Base-by-base conservation (phyloP, 1,140 invertebrate species). In the Portunus trituberculatus region DNA sequence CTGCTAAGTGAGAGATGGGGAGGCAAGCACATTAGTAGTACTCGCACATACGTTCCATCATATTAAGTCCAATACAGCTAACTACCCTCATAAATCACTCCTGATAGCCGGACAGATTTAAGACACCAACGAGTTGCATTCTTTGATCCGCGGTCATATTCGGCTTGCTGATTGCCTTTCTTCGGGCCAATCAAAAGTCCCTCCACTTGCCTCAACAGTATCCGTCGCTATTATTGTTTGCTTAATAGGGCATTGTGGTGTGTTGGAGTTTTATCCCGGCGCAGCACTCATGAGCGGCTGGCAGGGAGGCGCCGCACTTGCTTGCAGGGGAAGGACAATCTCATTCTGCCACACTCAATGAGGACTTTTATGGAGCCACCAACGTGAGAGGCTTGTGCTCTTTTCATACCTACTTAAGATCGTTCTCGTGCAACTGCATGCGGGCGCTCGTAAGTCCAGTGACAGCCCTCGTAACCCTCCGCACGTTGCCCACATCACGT, bases 391-490 rank as follows among this genome's bases (percentile, higher is more conserved):
- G n/a, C 67, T 76, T 59, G 46, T 31, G 12, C 46, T 91, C 25
- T 59, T 91, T 59, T 91, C 89, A 59, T n/a, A 52, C 10, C 6
- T 29, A 91, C 89, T 91, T 59, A 91, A 91, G 89, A 91, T n/a
- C 89, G 48, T 91, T 91, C 89, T 91, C 59, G 89, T 91, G 46
- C 8, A 59, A 32, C 16, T 59, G 48, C 89, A 91, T 91, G 48
- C 31, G 89, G 48, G 89, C 10, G 46, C 29, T 59, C 59, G 46
- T 91, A 46, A 87, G 20, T 76, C n/a, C 67, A 76, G 67, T 76
- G 67, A 76, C 67, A 76, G 20, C 67, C n/a, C 67, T 76, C 67
- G 67, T n/a, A 76, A 76, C 67, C 12, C 52, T 59, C 67, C 67
- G n/a, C 67, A 76, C 67, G 67, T n/a, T 76, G 67, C 67, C 67